A percentile compares a stretch with the other conserved stretches of the same genome.
Conservation (phyloP, 2,888 invertebrate species). For the Tanytarsus gracilentus region DNA sequence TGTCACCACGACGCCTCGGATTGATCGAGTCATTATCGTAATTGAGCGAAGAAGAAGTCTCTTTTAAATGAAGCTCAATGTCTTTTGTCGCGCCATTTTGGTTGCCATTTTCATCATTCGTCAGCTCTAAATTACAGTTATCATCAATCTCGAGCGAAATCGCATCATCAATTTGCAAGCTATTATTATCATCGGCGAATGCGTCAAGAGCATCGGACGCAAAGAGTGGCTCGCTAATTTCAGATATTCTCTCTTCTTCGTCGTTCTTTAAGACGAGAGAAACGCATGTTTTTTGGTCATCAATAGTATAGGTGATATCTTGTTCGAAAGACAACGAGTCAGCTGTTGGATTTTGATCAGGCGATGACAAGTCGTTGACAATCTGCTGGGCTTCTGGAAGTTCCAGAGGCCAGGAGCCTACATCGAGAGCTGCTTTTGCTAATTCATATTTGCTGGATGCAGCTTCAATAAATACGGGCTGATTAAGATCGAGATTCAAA, state of each 20-base stretch:
- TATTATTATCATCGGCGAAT: slow-evolving; percentile 10
- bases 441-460: slow-evolving; percentile 14
- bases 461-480: neutral
- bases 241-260: slow-evolving; percentile 33
- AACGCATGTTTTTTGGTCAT: slow-evolving; percentile 25
- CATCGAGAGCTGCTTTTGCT: neutral
- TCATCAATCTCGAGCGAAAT: slow-evolving; percentile 8
- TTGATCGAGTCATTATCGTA: slow-evolving; percentile 14
- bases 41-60: neutral
- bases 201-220: slow-evolving; percentile 5
- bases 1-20: neutral
- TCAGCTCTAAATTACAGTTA: slow-evolving; percentile 7
- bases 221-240: slow-evolving; percentile 33
- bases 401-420: slow-evolving; percentile 11
- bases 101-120: slow-evolving; percentile 16
- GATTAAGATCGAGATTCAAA: slow-evolving; percentile 8
- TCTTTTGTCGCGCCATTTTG: slow-evolving; percentile 8
- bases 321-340: slow-evolving; percentile 20
- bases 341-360: slow-evolving; percentile 33
- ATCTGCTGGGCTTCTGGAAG: slow-evolving; percentile 16
- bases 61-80: neutral
- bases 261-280: slow-evolving; percentile 20
- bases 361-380: slow-evolving; percentile 32
- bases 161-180: slow-evolving; percentile 5
- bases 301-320: slow-evolving; percentile 22